phyloP scores from a whole-genome alignment of 2,113 vertebrate genomes.

The Anas platyrhynchos region DNA sequence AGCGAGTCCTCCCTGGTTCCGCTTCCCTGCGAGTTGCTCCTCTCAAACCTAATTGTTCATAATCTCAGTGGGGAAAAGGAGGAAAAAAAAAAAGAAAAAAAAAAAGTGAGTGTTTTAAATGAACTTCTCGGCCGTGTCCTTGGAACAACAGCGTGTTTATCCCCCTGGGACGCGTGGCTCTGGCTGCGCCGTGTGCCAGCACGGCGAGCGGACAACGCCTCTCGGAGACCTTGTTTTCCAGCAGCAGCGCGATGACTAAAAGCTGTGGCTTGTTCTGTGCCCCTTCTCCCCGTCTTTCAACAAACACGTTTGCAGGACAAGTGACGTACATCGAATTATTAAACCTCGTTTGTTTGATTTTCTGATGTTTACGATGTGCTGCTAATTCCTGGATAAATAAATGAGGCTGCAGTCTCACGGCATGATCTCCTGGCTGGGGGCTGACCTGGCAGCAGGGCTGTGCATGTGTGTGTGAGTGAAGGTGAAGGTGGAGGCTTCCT shows the following conservation, averaged over 20 bases:
- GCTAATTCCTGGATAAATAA: not conserved
- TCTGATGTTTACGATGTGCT: not conserved
- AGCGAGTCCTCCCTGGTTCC: not conserved
- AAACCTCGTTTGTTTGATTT: not conserved
- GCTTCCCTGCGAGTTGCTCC: not conserved
- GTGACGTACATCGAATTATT: accelerated
- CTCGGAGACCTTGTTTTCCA: not conserved
- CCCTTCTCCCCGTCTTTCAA: not conserved
- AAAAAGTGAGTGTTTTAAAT: not conserved
- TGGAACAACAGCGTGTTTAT: not conserved
- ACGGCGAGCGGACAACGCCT: not conserved
- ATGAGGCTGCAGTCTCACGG: accelerated
- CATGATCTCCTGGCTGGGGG: not conserved
- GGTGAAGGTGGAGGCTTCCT: not conserved
- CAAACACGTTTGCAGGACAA: not conserved
- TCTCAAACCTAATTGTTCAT: constrained; percentile 5
- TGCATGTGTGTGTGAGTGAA: accelerated
- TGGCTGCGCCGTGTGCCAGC: not conserved
- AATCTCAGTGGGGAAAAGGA: not conserved
- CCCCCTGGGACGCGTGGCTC: not conserved
- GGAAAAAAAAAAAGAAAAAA: not conserved
- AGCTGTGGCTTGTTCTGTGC: not conserved
- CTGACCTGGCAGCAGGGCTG: accelerated
- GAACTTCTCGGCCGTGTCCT: not conserved
- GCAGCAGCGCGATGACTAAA: not conserved